These are phyloP conservation scores for Argyrosomus japonicus DNA, from an alignment of 2,113 vertebrate genomes.

Conservation along the genomic window DNA sequence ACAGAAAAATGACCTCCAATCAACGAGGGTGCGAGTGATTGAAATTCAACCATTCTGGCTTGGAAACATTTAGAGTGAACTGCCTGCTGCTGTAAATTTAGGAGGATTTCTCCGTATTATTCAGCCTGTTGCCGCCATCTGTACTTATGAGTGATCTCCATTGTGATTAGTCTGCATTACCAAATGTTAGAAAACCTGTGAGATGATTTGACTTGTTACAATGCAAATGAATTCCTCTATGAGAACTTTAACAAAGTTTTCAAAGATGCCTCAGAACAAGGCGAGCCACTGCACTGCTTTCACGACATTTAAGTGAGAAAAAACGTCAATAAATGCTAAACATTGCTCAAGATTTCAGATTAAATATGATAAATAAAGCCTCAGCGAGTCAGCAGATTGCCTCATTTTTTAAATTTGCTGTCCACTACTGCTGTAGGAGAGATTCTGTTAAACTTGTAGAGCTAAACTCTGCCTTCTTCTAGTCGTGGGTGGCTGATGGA, in stretches of 20 bases:
- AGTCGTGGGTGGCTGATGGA: constrained; percentile 42
- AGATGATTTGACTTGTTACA: constrained; percentile 14
- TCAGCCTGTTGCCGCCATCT: constrained; percentile 62
- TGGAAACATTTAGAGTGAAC: background rate
- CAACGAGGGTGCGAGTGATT: background rate
- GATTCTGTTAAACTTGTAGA: background rate
- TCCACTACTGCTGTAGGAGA: background rate
- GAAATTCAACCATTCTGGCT: constrained; percentile 34
- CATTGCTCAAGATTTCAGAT: background rate
- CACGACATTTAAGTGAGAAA: background rate
- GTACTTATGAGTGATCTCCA: constrained; percentile 14
- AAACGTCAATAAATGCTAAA: background rate
- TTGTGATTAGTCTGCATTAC: constrained; percentile 2
- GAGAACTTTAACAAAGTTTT: background rate
- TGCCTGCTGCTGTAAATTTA: background rate
- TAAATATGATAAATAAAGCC: background rate
- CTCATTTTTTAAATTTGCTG: background rate
- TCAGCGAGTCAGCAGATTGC: background rate
- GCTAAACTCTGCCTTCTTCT: constrained; percentile 33
- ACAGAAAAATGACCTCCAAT: background rate
- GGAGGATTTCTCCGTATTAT: constrained; percentile 28
- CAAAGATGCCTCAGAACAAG: background rate
- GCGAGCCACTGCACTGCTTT: background rate
- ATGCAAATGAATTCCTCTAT: constrained; percentile 14
- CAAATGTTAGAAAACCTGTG: constrained; percentile 30